Evolutionary conservation across 2,113 vertebrate genomes (phyloP).

Genomic region (Sisor rabdophorus): DNA sequence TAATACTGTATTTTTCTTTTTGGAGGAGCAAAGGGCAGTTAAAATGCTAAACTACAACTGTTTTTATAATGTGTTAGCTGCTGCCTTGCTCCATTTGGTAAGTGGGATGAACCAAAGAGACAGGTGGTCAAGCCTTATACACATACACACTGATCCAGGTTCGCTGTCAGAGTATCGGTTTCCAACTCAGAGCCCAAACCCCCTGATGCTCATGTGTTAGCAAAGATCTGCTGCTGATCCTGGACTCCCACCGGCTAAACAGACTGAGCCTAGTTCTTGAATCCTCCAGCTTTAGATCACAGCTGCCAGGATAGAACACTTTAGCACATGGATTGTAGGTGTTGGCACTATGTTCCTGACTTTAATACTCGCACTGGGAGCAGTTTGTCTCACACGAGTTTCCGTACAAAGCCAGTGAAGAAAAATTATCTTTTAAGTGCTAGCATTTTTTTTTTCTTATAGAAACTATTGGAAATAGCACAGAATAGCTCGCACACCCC

Average conservation of each 20-base stretch:
- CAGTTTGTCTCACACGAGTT: slow-evolving; percentile 6
- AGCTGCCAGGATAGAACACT: slow-evolving; percentile 23
- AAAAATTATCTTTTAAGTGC: slow-evolving; percentile 8
- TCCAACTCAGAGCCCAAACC: slow-evolving; percentile 19
- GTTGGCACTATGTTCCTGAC: slow-evolving; percentile 22
- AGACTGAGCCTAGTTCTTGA: slow-evolving; percentile 31
- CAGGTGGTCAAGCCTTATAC: slow-evolving; percentile 46
- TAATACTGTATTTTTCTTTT: not conserved
- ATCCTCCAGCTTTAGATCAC: slow-evolving; percentile 27
- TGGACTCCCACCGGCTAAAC: slow-evolving; percentile 1
- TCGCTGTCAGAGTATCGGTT: slow-evolving; percentile 29
- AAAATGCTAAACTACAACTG: not conserved
- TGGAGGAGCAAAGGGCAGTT: not conserved
- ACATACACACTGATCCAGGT: slow-evolving; percentile 15
- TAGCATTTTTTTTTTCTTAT: slow-evolving; percentile 10
- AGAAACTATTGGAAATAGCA: too few species aligned
- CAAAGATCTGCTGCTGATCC: slow-evolving; percentile 33
- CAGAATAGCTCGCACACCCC: too few species aligned
- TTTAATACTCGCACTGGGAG: slow-evolving; percentile 16
- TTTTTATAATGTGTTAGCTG: slow-evolving; percentile 8
- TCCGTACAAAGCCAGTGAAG: slow-evolving; percentile 1
- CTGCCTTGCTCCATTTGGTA: slow-evolving; percentile 42
- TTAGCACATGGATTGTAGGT: slow-evolving; percentile 15
- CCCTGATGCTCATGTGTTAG: slow-evolving; percentile 25
- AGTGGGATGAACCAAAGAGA: slow-evolving; percentile 41